Percentiles rank a stretch among this genome's conserved stretches.
Conservation (phyloP, 2,113 vertebrate genomes). For the Cacatua alba region DNA sequence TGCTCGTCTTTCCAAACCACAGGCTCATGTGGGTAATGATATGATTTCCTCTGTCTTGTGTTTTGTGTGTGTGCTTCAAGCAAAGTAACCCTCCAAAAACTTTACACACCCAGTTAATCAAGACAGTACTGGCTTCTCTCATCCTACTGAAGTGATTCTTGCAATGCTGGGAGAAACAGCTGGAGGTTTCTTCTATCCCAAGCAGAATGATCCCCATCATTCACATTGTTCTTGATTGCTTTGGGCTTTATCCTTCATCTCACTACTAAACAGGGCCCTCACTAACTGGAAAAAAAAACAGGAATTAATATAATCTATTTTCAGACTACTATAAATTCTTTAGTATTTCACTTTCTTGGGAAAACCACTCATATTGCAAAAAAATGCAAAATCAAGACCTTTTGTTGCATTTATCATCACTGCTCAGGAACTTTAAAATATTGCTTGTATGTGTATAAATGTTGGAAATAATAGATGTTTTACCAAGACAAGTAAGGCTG, state of each 20-base stretch:
- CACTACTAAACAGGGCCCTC: not conserved
- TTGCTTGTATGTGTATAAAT: not conserved
- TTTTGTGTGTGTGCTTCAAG: constrained; percentile 21
- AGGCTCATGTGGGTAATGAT: constrained; percentile 61
- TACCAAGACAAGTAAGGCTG: not conserved
- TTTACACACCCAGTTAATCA: not conserved
- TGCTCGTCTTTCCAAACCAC: constrained; percentile 73
- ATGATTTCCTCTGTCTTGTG: constrained; percentile 57
- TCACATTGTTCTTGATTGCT: not conserved
- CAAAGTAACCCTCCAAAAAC: not conserved
- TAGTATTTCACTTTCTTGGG: not conserved
- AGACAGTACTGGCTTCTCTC: not conserved
- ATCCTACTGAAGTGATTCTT: constrained; percentile 6
- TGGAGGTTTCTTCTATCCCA: not conserved
- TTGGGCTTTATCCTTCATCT: not conserved
- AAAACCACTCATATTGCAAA: not conserved
- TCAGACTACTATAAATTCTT: not conserved
- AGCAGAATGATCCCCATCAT: not conserved
- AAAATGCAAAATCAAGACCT: not conserved
- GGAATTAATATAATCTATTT: not conserved
- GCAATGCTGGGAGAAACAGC: not conserved
- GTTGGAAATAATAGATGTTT: not conserved
- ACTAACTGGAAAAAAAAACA: not conserved
- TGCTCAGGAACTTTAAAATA: not conserved
- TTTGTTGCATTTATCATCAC: not conserved